phyloP scores from a whole-genome alignment of 37 sponge, comb jelly and placozoan genomes.

The Aplysina aerophoba region DNA sequence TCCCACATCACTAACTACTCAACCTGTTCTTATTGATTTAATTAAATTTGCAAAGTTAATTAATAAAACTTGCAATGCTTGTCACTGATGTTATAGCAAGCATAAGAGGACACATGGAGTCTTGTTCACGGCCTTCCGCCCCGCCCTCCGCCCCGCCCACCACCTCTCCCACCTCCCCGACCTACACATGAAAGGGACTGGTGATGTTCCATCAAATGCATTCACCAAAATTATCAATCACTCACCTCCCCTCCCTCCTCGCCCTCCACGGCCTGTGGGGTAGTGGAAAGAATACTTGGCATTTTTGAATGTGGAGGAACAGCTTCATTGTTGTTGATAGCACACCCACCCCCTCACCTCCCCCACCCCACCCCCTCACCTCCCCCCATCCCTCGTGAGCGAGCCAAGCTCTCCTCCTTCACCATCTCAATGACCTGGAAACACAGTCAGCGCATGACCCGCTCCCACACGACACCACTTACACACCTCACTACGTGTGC shows the following conservation, averaged over 20 bases:
- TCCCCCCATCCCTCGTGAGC: too few relatives aligned
- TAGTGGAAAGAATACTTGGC: neutral
- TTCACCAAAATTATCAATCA: neutral
- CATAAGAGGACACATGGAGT: neutral
- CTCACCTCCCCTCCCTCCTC: slow-evolving; percentile 27
- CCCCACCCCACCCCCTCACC: too few relatives aligned
- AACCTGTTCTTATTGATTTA: too few relatives aligned
- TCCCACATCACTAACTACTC: too few relatives aligned
- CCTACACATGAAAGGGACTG: neutral
- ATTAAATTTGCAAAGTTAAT: neutral
- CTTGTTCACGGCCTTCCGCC: slow-evolving; percentile 20
- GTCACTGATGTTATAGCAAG: neutral
- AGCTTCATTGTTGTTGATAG: too few relatives aligned
- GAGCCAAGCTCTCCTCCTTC: slow-evolving; percentile 11
- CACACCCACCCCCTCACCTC: too few relatives aligned
- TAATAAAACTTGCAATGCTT: neutral
- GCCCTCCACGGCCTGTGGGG: slow-evolving; percentile 25
- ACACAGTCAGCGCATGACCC: neutral
- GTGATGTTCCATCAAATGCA: neutral
- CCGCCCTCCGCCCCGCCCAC: slow-evolving; percentile 9
- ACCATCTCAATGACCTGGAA: slow-evolving; percentile 13
- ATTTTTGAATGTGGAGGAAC: too few relatives aligned
- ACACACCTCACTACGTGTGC: too few relatives aligned
- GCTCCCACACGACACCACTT: too few relatives aligned
- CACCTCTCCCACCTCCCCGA: slow-evolving; percentile 21